A percentile compares a stretch with the other conserved stretches of the same genome.
These are phyloP conservation scores for Netelia fuscicornis DNA, from an alignment of 2,888 invertebrate genomes.

Conservation along the genomic window DNA sequence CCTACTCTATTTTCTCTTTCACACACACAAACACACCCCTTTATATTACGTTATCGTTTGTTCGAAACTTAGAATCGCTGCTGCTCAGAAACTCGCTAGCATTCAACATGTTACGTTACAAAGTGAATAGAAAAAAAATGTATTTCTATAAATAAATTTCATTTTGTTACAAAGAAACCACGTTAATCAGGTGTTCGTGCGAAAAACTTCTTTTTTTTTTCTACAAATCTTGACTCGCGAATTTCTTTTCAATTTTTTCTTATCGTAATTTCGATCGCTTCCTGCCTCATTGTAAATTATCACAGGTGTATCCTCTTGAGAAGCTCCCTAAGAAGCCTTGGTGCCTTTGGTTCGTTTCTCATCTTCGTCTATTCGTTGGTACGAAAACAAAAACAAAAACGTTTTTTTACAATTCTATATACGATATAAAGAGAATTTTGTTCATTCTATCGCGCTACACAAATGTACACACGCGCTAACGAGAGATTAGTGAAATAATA, in stretches of 20 bases:
- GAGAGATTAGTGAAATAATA: constrained; percentile 49
- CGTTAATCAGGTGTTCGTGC: constrained; percentile 61
- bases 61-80: constrained; percentile 73
- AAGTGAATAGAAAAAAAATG: constrained; percentile 78
- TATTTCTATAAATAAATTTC: constrained; percentile 81
- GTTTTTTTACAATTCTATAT: constrained; percentile 29
- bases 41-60: constrained; percentile 73
- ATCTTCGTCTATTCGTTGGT: constrained; percentile 41
- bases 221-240: constrained; percentile 58
- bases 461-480: constrained; percentile 37
- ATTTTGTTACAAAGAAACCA: constrained; percentile 80
- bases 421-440: constrained; percentile 26
- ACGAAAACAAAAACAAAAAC: constrained; percentile 6
- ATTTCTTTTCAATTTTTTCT: constrained; percentile 36
- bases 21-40: constrained; percentile 38
- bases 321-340: constrained; percentile 69
- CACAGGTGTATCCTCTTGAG: constrained; percentile 65
- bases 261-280: constrained; percentile 22
- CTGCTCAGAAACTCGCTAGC: constrained; percentile 72
- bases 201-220: constrained; percentile 29
- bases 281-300: constrained; percentile 43
- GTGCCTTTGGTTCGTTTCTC: constrained; percentile 67
- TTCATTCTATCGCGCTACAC: constrained; percentile 29
- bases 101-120: constrained; percentile 74
- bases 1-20: constrained; percentile 46